Conservation (phyloP, 2,888 invertebrate genomes). For the Seira sanloemensis region DNA sequence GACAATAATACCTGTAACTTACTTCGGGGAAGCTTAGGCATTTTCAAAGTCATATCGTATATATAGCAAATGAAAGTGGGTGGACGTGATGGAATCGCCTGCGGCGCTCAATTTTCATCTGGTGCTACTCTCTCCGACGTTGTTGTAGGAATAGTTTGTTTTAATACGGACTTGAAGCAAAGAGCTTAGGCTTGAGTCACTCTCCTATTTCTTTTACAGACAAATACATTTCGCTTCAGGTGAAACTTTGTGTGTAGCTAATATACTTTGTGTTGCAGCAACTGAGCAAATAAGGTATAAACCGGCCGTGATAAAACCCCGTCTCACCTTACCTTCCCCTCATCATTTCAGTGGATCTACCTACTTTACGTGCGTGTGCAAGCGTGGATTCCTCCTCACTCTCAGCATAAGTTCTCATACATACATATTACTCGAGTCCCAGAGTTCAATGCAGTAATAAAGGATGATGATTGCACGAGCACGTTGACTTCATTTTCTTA, state of each 20-base stretch:
- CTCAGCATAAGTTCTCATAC: neutral
- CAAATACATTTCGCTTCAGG: slow-evolving; percentile 5
- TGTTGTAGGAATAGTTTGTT: slow-evolving; percentile 60
- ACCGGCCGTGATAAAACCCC: slow-evolving; percentile 8
- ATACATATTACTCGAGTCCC: neutral
- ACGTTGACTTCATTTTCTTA: slow-evolving; percentile 20
- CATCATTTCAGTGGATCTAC: neutral
- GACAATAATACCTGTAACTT: slow-evolving; percentile 61
- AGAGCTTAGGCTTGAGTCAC: neutral
- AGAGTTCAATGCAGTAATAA: slow-evolving; percentile 12
- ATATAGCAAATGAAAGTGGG: slow-evolving; percentile 67
- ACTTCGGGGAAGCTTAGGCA: slow-evolving; percentile 43
- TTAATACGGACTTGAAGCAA: slow-evolving; percentile 43
- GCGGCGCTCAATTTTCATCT: slow-evolving; percentile 56
- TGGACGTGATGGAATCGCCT: slow-evolving; percentile 71
- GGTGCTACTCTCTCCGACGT: neutral
- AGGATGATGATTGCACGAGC: slow-evolving; percentile 17
- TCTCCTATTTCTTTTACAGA: too few species aligned
- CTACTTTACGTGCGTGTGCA: neutral
- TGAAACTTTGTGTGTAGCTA: neutral
- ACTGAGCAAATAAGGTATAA: neutral
- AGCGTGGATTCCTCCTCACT: neutral
- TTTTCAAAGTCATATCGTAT: slow-evolving; percentile 35
- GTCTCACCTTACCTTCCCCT: neutral
- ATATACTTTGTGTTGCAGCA: neutral